Evolutionary conservation across 2,797 vertebrate genomes (phyloP).

Genomic region (Enteromius argenteus): DNA sequence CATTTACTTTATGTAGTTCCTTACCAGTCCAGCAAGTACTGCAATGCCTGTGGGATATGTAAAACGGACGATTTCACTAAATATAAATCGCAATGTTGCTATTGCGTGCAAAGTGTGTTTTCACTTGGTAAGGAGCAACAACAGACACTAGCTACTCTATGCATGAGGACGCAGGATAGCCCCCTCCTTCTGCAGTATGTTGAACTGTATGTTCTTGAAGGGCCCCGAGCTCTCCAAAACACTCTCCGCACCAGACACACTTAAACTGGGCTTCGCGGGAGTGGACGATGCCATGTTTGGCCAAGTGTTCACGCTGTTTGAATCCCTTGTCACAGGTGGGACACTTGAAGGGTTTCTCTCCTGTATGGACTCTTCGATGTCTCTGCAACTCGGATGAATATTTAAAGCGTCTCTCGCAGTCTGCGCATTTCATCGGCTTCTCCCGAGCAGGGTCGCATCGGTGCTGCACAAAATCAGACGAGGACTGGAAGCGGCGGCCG

Average conservation of each 20-base stretch:
- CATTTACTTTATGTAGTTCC: conserved; percentile 8
- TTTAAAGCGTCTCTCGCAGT: conserved; percentile 97
- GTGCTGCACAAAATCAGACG: conserved; percentile 96
- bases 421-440: conserved; percentile 95
- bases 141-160: conserved; percentile 75
- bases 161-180: conserved; percentile 91
- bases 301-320: conserved; percentile 96
- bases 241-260: conserved; percentile 96
- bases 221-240: conserved; percentile 90
- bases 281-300: conserved; percentile 95
- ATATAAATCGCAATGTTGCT: conserved; percentile 1
- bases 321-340: conserved; percentile 96
- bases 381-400: conserved; percentile 96
- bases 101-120: conserved; percentile 39
- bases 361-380: conserved; percentile 93
- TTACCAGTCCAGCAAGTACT: conserved; percentile 14
- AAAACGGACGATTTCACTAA: conserved; percentile 15
- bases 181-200: conserved; percentile 90
- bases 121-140: conserved; percentile 2
- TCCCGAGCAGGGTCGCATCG: conserved; percentile 93
- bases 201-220: conserved; percentile 97
- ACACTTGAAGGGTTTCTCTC: conserved; percentile 97
- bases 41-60: conserved; percentile 14
- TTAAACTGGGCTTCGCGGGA: conserved; percentile 96
- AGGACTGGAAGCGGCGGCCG: conserved; percentile 94